Percentiles rank a stretch among this genome's conserved stretches.
Evolutionary conservation across 1,140 invertebrate species (phyloP).

Genomic region (Chlorops oryzae): DNA sequence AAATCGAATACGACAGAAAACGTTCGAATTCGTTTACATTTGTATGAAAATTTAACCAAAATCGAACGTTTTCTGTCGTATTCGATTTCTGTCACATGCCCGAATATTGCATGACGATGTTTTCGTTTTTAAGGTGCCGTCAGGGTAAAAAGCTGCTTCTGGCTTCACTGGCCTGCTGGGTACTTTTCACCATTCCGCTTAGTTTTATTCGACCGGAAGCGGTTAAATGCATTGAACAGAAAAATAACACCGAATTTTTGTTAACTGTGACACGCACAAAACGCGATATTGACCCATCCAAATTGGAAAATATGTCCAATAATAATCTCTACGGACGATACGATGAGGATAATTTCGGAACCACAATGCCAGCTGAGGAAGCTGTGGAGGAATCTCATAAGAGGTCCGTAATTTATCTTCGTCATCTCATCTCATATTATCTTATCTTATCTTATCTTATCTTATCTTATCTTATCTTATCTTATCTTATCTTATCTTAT

Average conservation of each 20-base stretch:
- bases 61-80: too few relatives aligned
- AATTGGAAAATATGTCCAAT: slow-evolving; percentile 14
- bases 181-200: slow-evolving; percentile 91
- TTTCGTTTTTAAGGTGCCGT: slow-evolving; percentile 57
- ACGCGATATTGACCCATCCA: slow-evolving; percentile 32
- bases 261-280: slow-evolving; percentile 39
- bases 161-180: slow-evolving; percentile 89
- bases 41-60: too few relatives aligned
- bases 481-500: slow-evolving; percentile 3
- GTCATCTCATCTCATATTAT: too few relatives aligned
- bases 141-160: slow-evolving; percentile 83
- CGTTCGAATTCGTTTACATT: too few relatives aligned
- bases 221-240: slow-evolving; percentile 72
- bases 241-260: slow-evolving; percentile 60
- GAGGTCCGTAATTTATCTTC: too few relatives aligned
- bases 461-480: not conserved
- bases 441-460: not conserved
- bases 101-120: not conserved
- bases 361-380: slow-evolving; percentile 21
- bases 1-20: too few relatives aligned
- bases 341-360: slow-evolving; percentile 12
- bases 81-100: too few relatives aligned
- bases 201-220: slow-evolving; percentile 92
- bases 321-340: slow-evolving; percentile 12
- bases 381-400: slow-evolving; percentile 23